phyloP scores from a whole-genome alignment of 2,797 vertebrate species.

The Clamator glandarius region DNA sequence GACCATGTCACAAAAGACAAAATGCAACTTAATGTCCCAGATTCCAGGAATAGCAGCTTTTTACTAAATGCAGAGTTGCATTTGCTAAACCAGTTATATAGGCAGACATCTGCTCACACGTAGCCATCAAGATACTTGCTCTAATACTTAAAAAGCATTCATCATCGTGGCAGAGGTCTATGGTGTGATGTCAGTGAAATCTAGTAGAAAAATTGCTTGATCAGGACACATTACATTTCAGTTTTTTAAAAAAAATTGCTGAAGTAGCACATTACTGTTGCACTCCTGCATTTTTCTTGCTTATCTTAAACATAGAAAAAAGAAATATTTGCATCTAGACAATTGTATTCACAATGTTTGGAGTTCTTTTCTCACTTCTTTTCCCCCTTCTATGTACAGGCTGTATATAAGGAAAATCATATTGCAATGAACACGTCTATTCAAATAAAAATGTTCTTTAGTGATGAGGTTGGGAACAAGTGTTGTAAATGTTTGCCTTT shows the following conservation, averaged over 20 bases:
- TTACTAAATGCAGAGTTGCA: not conserved
- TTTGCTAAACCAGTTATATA: not conserved
- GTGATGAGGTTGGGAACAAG: not conserved
- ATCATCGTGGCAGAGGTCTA: not conserved
- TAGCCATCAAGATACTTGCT: not conserved
- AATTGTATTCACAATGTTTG: not conserved
- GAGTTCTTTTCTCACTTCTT: not conserved
- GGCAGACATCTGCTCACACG: not conserved
- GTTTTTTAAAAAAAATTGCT: not conserved
- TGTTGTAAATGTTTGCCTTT: not conserved
- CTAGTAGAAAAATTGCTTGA: not conserved
- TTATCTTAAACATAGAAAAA: not conserved
- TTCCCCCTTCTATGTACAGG: not conserved
- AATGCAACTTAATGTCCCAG: not conserved
- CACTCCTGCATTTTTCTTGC: not conserved
- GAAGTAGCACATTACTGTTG: not conserved
- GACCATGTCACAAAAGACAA: not conserved
- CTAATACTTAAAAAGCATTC: not conserved
- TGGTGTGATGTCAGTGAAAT: not conserved
- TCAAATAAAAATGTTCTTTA: not conserved
- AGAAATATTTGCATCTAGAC: not conserved
- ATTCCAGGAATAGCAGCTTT: not conserved
- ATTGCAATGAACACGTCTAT: not conserved
- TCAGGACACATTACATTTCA: not conserved
- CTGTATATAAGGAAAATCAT: not conserved